These are phyloP conservation scores for Drosophila koepferae DNA, from an alignment of 2,888 invertebrate species.

Conservation along the genomic window DNA sequence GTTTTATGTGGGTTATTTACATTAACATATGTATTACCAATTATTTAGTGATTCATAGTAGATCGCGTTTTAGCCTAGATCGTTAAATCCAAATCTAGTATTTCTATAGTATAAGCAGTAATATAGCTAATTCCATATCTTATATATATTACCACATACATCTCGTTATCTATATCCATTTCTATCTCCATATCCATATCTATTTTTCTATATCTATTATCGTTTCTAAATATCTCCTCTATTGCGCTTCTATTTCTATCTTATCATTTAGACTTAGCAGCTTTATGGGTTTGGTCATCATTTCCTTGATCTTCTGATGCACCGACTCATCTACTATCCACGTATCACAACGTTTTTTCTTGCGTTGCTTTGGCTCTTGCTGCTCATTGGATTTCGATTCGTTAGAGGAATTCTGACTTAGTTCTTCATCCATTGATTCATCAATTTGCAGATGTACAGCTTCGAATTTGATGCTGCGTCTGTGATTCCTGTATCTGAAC, in stretches of 20 bases:
- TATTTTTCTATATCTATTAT: neutral
- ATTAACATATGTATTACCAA: no score
- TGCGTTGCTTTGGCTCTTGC: neutral
- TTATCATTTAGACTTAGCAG: conserved; percentile 16
- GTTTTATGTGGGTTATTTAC: no score
- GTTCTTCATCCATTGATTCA: neutral
- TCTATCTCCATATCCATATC: neutral
- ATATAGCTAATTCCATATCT: neutral
- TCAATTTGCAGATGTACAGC: conserved; percentile 12
- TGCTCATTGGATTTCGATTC: neutral
- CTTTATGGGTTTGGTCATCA: conserved; percentile 60
- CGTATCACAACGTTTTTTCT: neutral
- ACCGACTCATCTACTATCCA: conserved; percentile 34
- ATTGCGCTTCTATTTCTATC: neutral
- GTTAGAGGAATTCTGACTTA: neutral
- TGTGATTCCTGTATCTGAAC: conserved; percentile 10
- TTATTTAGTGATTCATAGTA: no score
- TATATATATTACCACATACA: neutral
- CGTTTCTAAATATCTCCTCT: neutral
- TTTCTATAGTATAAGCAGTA: no score
- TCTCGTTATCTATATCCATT: neutral
- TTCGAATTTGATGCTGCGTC: conserved; percentile 20
- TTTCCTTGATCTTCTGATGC: conserved; percentile 43
- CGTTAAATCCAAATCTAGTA: no score
- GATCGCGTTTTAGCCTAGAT: no score